A percentile compares a stretch with the other conserved stretches of the same genome.
These are phyloP conservation scores for Nibea albiflora DNA, from an alignment of 2,113 vertebrate species.

Conservation along the genomic window DNA sequence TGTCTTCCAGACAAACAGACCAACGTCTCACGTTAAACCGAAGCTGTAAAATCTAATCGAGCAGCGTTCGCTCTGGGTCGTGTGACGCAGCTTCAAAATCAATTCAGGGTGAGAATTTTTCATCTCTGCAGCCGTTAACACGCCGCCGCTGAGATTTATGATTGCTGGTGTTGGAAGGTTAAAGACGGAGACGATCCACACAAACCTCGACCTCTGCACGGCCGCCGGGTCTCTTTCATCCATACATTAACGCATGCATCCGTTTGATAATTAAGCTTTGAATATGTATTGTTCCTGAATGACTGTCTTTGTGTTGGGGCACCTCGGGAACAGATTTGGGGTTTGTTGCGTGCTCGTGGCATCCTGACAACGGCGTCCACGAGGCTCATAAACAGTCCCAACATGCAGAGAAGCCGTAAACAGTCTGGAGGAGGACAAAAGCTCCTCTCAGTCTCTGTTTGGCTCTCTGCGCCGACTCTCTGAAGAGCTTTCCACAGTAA, in stretches of 20 bases:
- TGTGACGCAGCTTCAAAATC: slow-evolving; percentile 24
- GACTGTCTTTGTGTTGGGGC: slow-evolving; percentile 3
- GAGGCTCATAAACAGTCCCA: slow-evolving; percentile 54
- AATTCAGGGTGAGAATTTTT: slow-evolving; percentile 24
- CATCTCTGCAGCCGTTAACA: slow-evolving; percentile 1
- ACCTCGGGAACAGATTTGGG: neutral
- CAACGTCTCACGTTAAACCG: neutral
- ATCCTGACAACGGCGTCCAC: slow-evolving; percentile 13
- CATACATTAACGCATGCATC: no score
- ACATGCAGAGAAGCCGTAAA: slow-evolving; percentile 52
- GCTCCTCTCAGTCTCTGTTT: slow-evolving; percentile 29
- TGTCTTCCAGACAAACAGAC: slow-evolving; percentile 23
- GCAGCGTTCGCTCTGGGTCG: neutral
- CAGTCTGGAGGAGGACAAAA: slow-evolving; percentile 48
- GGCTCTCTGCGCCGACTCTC: slow-evolving; percentile 8
- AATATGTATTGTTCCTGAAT: neutral
- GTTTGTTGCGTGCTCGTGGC: neutral
- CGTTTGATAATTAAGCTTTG: neutral
- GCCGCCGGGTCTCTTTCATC: slow-evolving; percentile 19
- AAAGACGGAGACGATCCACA: neutral
- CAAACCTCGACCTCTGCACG: neutral
- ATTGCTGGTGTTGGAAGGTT: slow-evolving; percentile 38
- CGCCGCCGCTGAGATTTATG: slow-evolving; percentile 30
- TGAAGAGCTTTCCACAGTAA: slow-evolving; percentile 29
- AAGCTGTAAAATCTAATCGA: slow-evolving; percentile 7